Base-by-base conservation (phyloP, 2,888 invertebrate species). In the Keiferia lycopersicella region DNA sequence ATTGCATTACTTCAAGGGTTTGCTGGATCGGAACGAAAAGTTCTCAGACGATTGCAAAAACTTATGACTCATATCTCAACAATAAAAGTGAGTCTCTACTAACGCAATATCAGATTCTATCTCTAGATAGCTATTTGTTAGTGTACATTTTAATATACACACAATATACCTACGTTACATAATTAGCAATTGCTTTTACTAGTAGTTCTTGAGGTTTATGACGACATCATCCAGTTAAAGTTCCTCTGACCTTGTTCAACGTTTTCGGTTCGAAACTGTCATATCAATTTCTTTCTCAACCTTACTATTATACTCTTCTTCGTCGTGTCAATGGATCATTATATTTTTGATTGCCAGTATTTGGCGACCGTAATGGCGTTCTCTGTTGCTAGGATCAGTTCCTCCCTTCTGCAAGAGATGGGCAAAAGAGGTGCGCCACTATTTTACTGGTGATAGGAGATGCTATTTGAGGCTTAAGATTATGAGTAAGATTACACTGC, bases 181-280 rank as follows among this genome's bases (percentile, higher is more conserved):
- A 26, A 56, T n/a, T 53, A 30, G 26, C 14, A 56, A 26, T 56
- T 26, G 8, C 56, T 56, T 34, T 56, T 14, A 51, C 51, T 22
- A 56, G 56, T 53, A 2, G 34, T 20, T 53, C 53, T 12, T 18
- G 22, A 56, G 56, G 18, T 12, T 51, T 22, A 20, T 51, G 18
- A 34, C 56, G 56, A 30, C 56, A 56, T 56, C n/a, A 56, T 8
- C 16, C 34, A 56, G 56, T 56, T 34, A 51, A 50, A 20, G 51
- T 51, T 51, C 1, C 51, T 11, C 51, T 51, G 56, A 34, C 56
- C 56, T 56, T 56, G 56, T 56, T 12, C 7, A 20, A 12, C 11
- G 8, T 41, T 41, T 41, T 14, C 41, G 41, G 41, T 41, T 41
- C 41, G 14, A 6, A 1, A 6, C 41, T 1, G 1, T 3, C 41